Conservation (phyloP, 2,797 vertebrate species). For the Distichodus sexfasciatus region DNA sequence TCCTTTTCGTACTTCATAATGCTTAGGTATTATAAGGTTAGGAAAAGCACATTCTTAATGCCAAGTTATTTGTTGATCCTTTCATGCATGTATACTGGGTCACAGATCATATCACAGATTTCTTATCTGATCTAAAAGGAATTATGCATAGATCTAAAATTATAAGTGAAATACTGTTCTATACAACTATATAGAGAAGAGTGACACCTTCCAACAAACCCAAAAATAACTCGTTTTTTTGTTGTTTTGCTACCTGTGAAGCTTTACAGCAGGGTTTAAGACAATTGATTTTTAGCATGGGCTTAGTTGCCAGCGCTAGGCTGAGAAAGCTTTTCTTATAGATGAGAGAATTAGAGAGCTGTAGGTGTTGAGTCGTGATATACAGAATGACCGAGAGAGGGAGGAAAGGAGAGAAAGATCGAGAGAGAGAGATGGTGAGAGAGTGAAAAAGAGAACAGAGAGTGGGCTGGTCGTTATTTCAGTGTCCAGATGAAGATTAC, state of each 20-base stretch:
- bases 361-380: slow-evolving; percentile 53
- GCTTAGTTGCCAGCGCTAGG: slow-evolving; percentile 42
- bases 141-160: no score
- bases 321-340: slow-evolving; percentile 38
- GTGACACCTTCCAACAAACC: not conserved
- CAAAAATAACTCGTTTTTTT: not conserved
- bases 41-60: no score
- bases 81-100: no score
- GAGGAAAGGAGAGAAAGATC: slow-evolving; percentile 2
- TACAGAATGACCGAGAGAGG: slow-evolving; percentile 12
- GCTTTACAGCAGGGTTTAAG: slow-evolving; percentile 38
- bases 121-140: no score
- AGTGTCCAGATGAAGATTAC: no score
- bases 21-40: no score
- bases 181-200: not conserved
- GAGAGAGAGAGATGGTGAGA: slow-evolving; percentile 1
- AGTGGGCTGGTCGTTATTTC: not conserved
- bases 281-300: slow-evolving; percentile 51
- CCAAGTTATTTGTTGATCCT: no score
- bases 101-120: no score
- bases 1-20: not conserved
- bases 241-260: not conserved
- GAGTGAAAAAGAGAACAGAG: not conserved
- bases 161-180: no score
- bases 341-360: slow-evolving; percentile 44